Percentiles rank a stretch among this genome's conserved stretches.
Conservation (phyloP, 2,888 invertebrate species). For the Serripes groenlandicus region DNA sequence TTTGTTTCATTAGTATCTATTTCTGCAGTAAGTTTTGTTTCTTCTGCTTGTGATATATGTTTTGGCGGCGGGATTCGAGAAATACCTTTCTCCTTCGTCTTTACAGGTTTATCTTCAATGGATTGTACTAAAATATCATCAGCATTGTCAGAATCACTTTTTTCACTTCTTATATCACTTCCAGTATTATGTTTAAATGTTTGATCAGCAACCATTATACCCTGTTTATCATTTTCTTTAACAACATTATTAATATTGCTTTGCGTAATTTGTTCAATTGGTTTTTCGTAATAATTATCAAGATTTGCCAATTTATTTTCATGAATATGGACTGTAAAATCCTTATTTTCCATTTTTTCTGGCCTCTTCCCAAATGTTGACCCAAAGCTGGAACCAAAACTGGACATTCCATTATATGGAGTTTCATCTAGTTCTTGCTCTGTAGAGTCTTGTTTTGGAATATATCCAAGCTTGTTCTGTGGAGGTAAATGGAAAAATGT, state of each 20-base stretch:
- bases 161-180: neutral
- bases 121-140: neutral
- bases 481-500: conserved; percentile 54
- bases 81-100: conserved; percentile 29
- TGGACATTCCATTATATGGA: conserved; percentile 51
- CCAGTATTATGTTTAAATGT: neutral
- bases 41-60: conserved; percentile 8
- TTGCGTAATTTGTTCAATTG: neutral
- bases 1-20: neutral
- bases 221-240: neutral
- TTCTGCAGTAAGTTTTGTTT: neutral
- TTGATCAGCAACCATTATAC: too few species aligned
- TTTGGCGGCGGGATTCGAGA: conserved; percentile 49
- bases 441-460: conserved; percentile 51
- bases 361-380: conserved; percentile 8
- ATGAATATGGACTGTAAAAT: neutral
- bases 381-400: conserved; percentile 61
- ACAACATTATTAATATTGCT: neutral
- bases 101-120: conserved; percentile 4
- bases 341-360: conserved; percentile 8
- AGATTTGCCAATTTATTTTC: neutral
- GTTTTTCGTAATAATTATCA: neutral
- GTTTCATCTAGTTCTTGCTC: conserved; percentile 29
- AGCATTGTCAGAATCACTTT: neutral
- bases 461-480: conserved; percentile 47